A percentile compares a stretch with the other conserved stretches of the same genome.
These are phyloP conservation scores for Epinephelus coioides DNA, from an alignment of 2,797 vertebrate species.

Conservation along the genomic window DNA sequence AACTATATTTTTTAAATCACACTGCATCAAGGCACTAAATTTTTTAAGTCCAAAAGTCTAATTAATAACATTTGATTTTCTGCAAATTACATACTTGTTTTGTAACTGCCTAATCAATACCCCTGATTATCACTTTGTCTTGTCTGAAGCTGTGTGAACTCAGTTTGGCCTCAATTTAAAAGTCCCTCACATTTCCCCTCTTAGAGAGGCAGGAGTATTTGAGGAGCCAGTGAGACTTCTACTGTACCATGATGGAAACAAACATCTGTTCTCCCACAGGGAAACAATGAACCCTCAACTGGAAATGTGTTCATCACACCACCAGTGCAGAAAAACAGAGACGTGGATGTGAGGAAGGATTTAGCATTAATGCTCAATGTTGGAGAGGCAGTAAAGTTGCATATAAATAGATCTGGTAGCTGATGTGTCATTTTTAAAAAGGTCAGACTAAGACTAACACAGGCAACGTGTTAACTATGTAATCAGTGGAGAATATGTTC, in stretches of 20 bases:
- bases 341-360: too few species aligned
- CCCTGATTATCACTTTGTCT: slow-evolving; percentile 6
- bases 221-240: not conserved
- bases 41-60: slow-evolving; percentile 6
- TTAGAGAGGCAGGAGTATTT: slow-evolving; percentile 6
- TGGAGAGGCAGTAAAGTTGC: not conserved
- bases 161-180: not conserved
- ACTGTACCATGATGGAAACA: not conserved
- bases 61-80: not conserved
- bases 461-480: not conserved
- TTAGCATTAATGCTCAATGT: not conserved
- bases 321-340: not conserved
- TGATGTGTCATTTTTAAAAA: not conserved
- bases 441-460: not conserved
- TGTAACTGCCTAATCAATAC: slow-evolving; percentile 24
- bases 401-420: not conserved
- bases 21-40: not conserved
- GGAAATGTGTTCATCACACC: not conserved
- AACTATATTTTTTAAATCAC: not conserved
- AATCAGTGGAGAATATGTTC: not conserved
- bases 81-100: slow-evolving; percentile 1
- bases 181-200: not conserved
- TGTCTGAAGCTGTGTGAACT: not conserved
- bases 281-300: slow-evolving; percentile 5
- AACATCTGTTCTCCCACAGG: slow-evolving; percentile 4